Evolutionary conservation across 2,113 vertebrate genomes (phyloP).

Genomic region (Peromyscus maniculatus): DNA sequence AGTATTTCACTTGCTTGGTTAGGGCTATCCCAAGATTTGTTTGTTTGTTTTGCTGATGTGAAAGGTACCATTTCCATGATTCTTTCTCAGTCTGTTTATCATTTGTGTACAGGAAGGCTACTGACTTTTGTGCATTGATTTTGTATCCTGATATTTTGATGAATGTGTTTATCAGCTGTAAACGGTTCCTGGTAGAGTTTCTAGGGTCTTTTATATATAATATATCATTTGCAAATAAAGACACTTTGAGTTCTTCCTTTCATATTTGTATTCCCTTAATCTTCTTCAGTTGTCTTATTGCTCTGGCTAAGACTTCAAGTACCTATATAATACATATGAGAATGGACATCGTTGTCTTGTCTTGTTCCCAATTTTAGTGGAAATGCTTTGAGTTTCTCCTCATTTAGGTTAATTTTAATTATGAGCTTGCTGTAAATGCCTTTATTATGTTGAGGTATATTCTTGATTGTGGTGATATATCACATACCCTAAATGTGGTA

Average conservation of each 20-base stretch:
- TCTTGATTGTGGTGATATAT: too few species aligned
- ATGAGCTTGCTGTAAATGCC: not conserved
- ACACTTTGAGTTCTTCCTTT: not conserved
- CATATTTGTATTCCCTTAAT: not conserved
- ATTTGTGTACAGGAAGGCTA: not conserved
- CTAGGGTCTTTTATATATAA: not conserved
- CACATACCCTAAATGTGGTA: too few species aligned
- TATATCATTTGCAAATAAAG: not conserved
- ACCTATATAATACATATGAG: not conserved
- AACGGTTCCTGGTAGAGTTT: not conserved
- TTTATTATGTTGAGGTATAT: not conserved
- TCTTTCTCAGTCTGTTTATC: not conserved
- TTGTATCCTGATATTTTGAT: not conserved
- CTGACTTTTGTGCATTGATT: not conserved
- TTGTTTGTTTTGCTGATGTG: not conserved
- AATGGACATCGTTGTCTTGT: not conserved
- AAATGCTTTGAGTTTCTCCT: not conserved
- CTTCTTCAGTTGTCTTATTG: not conserved
- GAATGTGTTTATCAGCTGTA: not conserved
- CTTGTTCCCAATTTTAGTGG: not conserved
- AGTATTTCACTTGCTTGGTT: not conserved
- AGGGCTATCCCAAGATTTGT: not conserved
- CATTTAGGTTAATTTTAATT: not conserved
- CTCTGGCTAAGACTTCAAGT: not conserved
- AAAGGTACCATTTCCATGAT: not conserved